Conservation (phyloP, 2,797 vertebrate genomes). For the Todus mexicanus region DNA sequence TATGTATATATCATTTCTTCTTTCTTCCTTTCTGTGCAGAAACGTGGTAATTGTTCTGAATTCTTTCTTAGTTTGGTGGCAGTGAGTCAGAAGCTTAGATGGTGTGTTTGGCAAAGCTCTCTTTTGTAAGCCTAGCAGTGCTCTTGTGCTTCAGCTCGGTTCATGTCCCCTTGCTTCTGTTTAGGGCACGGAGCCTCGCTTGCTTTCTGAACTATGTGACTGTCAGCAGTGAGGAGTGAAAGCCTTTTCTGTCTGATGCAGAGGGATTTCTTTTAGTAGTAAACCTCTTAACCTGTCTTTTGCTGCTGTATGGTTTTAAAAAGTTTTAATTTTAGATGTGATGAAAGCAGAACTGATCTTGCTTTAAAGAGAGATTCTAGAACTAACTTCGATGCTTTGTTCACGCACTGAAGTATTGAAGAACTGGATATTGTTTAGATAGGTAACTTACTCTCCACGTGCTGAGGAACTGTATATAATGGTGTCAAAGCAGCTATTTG, state of each 20-base stretch:
- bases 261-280: neutral
- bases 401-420: neutral
- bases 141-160: neutral
- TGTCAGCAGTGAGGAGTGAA: neutral
- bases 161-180: neutral
- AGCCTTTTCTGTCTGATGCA: neutral
- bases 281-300: neutral
- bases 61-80: conserved; percentile 3
- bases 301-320: neutral
- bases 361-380: neutral
- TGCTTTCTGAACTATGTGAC: neutral
- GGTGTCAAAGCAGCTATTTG: neutral
- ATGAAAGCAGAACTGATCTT: neutral
- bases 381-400: neutral
- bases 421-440: neutral
- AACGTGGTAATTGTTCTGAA: conserved; percentile 12
- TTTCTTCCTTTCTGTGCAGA: neutral
- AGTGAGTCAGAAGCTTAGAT: conserved; percentile 26
- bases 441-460: rapidly evolving
- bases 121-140: neutral
- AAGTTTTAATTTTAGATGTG: neutral
- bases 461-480: neutral
- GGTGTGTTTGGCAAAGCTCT: neutral
- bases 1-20: neutral
- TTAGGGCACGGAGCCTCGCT: neutral